Evolutionary conservation across 2,113 vertebrate genomes (phyloP).

Genomic region (Promerops cafer): DNA sequence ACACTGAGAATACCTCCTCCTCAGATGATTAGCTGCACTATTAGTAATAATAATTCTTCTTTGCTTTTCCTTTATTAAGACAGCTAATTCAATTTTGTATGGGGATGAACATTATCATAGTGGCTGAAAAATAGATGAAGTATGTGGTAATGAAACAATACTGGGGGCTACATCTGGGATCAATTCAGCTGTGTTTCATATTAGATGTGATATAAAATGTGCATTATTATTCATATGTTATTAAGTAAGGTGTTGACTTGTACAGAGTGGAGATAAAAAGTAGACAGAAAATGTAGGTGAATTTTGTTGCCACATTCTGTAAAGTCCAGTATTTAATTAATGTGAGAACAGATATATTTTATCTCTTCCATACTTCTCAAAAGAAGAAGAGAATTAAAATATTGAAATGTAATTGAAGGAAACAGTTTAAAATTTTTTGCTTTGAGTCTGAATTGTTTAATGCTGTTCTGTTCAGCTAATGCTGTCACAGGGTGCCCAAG

Average conservation of each 20-base stretch:
- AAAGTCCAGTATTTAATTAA: not conserved
- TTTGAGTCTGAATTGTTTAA: not conserved
- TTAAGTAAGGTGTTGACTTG: not conserved
- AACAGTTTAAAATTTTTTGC: not conserved
- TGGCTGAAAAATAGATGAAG: not conserved
- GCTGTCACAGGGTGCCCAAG: not conserved
- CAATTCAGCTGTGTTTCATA: not conserved
- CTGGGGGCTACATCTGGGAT: not conserved
- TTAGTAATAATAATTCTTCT: slow-evolving; percentile 36
- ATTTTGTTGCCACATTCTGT: not conserved
- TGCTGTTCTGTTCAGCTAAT: not conserved
- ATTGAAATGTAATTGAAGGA: not conserved
- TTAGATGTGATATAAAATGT: not conserved
- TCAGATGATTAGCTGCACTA: slow-evolving; percentile 35
- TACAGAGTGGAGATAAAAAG: not conserved
- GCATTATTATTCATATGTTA: not conserved
- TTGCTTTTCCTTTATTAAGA: slow-evolving; percentile 42
- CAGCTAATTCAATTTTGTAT: slow-evolving; percentile 15
- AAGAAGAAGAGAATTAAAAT: not conserved
- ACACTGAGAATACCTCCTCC: slow-evolving; percentile 8
- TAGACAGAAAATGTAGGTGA: not conserved
- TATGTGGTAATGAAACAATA: not conserved
- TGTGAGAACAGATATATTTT: not conserved
- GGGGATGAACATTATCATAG: not conserved
- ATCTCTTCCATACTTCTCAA: not conserved